Conservation (phyloP, 2,888 invertebrate species). For the Piscicola geometra region DNA sequence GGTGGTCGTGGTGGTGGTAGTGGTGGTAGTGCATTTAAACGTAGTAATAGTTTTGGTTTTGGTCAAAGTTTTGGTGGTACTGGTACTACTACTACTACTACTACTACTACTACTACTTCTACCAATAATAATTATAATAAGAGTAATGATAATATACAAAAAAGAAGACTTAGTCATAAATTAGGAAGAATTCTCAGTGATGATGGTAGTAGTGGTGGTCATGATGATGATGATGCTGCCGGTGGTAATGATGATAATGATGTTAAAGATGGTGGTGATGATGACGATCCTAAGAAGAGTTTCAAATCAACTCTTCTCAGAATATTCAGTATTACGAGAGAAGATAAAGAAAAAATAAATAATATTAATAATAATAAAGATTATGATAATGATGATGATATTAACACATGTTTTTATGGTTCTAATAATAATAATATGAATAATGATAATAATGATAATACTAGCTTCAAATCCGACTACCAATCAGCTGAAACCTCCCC, state of each 20-base stretch:
- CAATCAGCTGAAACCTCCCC: not conserved
- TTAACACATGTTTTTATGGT: not conserved
- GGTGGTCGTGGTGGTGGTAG: not conserved
- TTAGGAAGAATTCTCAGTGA: no score
- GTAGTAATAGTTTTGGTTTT: not conserved
- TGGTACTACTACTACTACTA: not conserved
- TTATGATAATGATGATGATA: not conserved
- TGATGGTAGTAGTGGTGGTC: not conserved
- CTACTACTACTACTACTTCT: no score
- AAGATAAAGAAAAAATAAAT: not conserved
- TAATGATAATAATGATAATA: not conserved
- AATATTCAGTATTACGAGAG: not conserved
- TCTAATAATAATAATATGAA: not conserved
- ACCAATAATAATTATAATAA: no score
- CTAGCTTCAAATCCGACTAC: not conserved
- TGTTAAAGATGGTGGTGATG: not conserved
- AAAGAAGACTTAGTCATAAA: no score
- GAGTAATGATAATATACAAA: no score
- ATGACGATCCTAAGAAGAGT: not conserved
- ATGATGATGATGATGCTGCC: not conserved
- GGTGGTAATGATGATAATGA: slow-evolving; percentile 10
- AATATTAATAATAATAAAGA: not conserved
- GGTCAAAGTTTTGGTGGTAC: not conserved
- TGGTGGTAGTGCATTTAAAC: not conserved
- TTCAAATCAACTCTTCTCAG: not conserved